A percentile compares a stretch with the other conserved stretches of the same genome.
Evolutionary conservation across 2,888 invertebrate species (phyloP).

Genomic region (Xylota sylvarum): DNA sequence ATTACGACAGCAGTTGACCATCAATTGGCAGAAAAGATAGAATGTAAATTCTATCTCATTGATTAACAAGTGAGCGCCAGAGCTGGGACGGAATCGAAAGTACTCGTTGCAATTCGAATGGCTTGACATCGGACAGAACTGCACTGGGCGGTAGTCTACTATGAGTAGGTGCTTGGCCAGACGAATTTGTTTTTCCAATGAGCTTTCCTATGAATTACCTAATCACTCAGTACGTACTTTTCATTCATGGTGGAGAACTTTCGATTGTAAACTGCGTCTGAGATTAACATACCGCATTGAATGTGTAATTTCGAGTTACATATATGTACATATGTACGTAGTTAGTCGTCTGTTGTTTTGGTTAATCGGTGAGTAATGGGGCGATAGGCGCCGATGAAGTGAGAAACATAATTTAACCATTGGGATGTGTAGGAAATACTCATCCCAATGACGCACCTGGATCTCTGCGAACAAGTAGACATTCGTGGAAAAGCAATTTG

Average conservation of each 20-base stretch:
- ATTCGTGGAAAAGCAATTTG: conserved; percentile 54
- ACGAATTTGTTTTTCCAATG: conserved; percentile 49
- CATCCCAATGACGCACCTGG: conserved; percentile 44
- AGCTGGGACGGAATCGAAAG: conserved; percentile 2
- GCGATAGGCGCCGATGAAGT: conserved; percentile 7
- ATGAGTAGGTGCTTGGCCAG: conserved; percentile 42
- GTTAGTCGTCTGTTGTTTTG: not conserved
- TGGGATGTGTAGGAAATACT: conserved; percentile 44
- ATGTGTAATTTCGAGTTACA: conserved; percentile 4
- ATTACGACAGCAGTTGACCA: conserved; percentile 63
- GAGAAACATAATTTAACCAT: not conserved
- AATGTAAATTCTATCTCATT: conserved; percentile 64
- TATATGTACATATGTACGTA: not conserved
- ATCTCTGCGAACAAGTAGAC: conserved; percentile 12
- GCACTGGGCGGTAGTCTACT: conserved; percentile 34
- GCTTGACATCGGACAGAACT: conserved; percentile 6
- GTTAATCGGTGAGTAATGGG: conserved; percentile 34
- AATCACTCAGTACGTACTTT: conserved; percentile 44
- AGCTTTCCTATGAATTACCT: conserved; percentile 54
- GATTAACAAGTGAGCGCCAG: conserved; percentile 55
- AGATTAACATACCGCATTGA: conserved; percentile 24
- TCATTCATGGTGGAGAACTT: conserved; percentile 48
- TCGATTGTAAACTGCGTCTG: conserved; percentile 11
- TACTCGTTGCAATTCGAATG: conserved; percentile 3
- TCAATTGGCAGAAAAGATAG: conserved; percentile 57